phyloP scores from a whole-genome alignment of 2,797 vertebrate species.

The Champsocephalus gunnari region DNA sequence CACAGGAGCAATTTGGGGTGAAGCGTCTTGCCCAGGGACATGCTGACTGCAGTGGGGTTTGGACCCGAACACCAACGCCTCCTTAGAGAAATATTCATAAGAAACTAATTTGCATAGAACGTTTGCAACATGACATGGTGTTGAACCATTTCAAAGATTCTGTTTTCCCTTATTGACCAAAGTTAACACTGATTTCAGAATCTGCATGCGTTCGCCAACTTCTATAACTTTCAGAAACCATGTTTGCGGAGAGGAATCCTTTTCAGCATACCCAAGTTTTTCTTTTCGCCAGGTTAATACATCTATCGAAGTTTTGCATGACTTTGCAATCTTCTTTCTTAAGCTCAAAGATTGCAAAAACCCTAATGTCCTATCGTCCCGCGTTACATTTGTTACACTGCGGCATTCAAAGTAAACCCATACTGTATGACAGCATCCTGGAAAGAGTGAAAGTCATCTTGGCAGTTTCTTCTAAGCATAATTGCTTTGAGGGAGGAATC shows the following conservation, averaged over 20 bases:
- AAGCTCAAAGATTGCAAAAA: not conserved
- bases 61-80: no score
- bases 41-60: no score
- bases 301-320: not conserved
- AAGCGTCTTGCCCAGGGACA: no score
- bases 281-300: not conserved
- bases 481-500: constrained; percentile 29
- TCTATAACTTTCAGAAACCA: not conserved
- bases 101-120: constrained; percentile 38
- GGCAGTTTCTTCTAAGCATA: constrained; percentile 24
- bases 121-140: not conserved
- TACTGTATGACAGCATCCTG: constrained; percentile 12
- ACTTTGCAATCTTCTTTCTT: not conserved
- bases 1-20: no score
- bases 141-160: not conserved
- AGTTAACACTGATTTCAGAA: no score
- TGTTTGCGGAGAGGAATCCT: no score
- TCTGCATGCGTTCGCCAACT: not conserved
- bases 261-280: not conserved
- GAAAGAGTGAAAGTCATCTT: constrained; percentile 30
- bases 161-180: not conserved
- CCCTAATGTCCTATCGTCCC: not conserved
- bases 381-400: constrained; percentile 8
- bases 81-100: constrained; percentile 29
- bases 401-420: constrained; percentile 10